Conservation (phyloP, 2,113 vertebrate genomes). For the Scytalopus superciliaris region DNA sequence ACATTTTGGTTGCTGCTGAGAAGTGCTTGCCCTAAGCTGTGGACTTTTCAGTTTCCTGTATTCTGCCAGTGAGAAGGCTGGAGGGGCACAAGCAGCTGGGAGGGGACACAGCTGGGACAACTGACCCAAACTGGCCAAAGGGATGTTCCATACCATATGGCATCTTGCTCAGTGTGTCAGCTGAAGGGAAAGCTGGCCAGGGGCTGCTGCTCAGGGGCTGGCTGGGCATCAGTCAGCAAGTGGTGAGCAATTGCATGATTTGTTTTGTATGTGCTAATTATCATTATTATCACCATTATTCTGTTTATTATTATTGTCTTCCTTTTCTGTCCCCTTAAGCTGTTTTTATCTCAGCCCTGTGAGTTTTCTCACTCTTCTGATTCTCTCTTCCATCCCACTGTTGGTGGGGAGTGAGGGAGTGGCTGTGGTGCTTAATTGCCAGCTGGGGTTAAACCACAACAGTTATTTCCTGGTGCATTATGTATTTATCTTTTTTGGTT, state of each 20-base stretch:
- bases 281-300: background rate
- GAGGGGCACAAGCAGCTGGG: background rate
- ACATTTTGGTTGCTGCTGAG: background rate
- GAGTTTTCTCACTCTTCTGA: background rate
- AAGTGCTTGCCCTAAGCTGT: background rate
- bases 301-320: background rate
- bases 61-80: background rate
- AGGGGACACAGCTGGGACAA: background rate
- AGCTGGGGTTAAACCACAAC: background rate
- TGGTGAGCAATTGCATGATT: background rate
- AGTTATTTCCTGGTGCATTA: background rate
- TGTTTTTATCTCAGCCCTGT: background rate
- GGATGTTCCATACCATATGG: background rate
- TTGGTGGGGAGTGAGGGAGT: background rate
- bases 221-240: too few relatives aligned
- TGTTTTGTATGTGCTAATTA: background rate
- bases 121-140: background rate
- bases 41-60: background rate
- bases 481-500: background rate
- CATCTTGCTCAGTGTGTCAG: background rate
- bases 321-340: background rate
- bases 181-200: background rate
- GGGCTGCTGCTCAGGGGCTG: background rate
- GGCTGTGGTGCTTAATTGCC: background rate
- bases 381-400: background rate